Conservation (phyloP, 2,888 invertebrate species). For the Drosophila anomelani region DNA sequence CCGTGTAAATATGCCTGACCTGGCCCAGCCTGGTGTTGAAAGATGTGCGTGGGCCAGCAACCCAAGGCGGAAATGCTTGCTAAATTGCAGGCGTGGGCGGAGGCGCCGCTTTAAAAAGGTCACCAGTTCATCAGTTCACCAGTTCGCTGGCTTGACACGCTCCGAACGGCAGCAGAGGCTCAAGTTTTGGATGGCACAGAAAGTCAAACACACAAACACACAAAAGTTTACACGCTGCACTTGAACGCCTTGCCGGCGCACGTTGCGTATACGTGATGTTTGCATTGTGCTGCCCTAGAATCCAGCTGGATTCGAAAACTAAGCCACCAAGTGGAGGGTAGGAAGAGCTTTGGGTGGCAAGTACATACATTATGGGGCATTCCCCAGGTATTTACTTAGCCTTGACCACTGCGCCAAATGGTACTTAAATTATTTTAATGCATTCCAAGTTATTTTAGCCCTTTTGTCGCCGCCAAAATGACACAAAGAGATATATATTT, state of each 20-base stretch:
- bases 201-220: conserved; percentile 27
- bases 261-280: conserved; percentile 61
- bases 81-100: conserved; percentile 41
- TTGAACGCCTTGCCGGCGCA: conserved; percentile 37
- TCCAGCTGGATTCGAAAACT: conserved; percentile 5
- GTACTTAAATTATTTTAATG: conserved; percentile 54
- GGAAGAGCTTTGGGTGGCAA: not conserved
- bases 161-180: conserved; percentile 23
- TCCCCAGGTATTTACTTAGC: conserved; percentile 32
- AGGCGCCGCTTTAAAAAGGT: conserved; percentile 45
- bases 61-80: conserved; percentile 44
- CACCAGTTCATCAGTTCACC: conserved; percentile 42
- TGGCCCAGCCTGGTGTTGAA: not conserved
- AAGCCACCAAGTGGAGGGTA: conserved; percentile 12
- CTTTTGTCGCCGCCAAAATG: conserved; percentile 30
- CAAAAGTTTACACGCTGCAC: conserved; percentile 22
- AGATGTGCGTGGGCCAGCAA: conserved; percentile 28
- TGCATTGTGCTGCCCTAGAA: conserved; percentile 26
- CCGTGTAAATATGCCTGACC: not conserved
- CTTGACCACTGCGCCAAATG: conserved; percentile 34
- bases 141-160: conserved; percentile 43
- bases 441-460: conserved; percentile 60
- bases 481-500: conserved; percentile 41
- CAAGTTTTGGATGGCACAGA: conserved; percentile 16
- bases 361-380: not conserved